phyloP scores from a whole-genome alignment of 1,140 invertebrate species.

The Hetaerina americana region DNA sequence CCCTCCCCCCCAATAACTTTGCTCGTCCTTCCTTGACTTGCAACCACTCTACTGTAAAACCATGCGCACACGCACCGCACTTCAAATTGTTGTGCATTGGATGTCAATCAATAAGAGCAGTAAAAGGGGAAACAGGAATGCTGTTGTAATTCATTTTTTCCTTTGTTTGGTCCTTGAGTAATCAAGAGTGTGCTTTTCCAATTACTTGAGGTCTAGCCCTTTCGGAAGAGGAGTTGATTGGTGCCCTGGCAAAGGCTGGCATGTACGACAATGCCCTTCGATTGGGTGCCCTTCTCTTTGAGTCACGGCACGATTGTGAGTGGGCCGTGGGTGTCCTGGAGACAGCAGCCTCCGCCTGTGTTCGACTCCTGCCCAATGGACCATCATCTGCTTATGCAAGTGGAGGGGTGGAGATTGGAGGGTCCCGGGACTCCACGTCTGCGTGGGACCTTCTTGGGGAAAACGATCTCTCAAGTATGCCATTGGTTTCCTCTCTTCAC shows the following conservation, averaged over 20 bases:
- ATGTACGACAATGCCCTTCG: not conserved
- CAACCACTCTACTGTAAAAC: no score
- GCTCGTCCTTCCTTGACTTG: no score
- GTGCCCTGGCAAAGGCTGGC: conserved; percentile 6
- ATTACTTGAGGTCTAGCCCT: conserved; percentile 4
- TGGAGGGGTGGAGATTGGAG: not conserved
- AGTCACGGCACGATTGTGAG: not conserved
- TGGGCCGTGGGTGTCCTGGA: not conserved
- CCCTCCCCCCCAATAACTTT: no score
- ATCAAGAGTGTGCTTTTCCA: no score
- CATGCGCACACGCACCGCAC: no score
- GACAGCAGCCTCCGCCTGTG: not conserved
- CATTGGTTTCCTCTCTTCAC: no score
- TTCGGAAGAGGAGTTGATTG: conserved; percentile 12
- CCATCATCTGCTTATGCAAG: not conserved
- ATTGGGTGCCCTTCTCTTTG: not conserved
- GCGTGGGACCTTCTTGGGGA: conserved; percentile 58
- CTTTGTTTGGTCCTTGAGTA: no score
- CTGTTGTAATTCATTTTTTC: no score
- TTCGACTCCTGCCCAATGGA: not conserved
- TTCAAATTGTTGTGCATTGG: no score
- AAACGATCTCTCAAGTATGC: conserved; percentile 48
- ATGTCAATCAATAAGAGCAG: no score
- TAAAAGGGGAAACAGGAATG: no score
- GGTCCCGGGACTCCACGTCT: not conserved